Base-by-base conservation (phyloP, 2,113 vertebrate species). In the Amazona guildingii region DNA sequence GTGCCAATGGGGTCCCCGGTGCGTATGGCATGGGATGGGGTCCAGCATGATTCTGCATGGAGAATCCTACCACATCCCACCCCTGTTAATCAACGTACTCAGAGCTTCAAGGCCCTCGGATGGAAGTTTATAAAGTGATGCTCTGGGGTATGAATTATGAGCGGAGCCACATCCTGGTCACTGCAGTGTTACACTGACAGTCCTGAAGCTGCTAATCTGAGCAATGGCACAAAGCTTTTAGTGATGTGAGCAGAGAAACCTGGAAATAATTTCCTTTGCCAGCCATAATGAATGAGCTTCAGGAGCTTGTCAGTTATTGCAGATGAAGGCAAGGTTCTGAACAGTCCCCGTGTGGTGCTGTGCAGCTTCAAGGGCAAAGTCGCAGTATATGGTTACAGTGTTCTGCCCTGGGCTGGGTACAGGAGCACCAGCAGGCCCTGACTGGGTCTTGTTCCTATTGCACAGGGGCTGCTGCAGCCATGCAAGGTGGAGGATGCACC, bases 1-100 rank as follows among this genome's bases (percentile, higher is more conserved):
- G 92, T 86, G 81, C 77, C 9, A 8, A 3, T 6, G 25, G 68
- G 51, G 15, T 59, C 28, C 67, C n/a, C 33, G 37, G 41, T 20
- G 46, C 27, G 5, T 0, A 0, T 24, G 48, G 61, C 39, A 29
- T 0, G 0, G 72, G 57, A 24, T 2, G 5, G 72, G 28, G 2
- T n/a, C 25, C 2, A 5, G 31, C 25, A 2, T 9, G 62, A 54
- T 46, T 62, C 67, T 75, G 63, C 2, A 0, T 19, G 70, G 54
- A 66, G 46, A 63, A 4, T 75, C 64, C 64, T 64, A 27, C 24
- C 37, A 2, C 46, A 13, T 49, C 83, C 80, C 35, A 7, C 28
- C 72, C 43, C 68, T 2, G 0, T 28, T 31, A 74, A 51, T 64
- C 77, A 57, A 21, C 7, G 25, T 16, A 13, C 61, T 0, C 1